Percentiles rank a stretch among this genome's conserved stretches.
These are phyloP conservation scores for Datnioides undecimradiatus DNA, from an alignment of 2,113 vertebrate species.

Conservation along the genomic window DNA sequence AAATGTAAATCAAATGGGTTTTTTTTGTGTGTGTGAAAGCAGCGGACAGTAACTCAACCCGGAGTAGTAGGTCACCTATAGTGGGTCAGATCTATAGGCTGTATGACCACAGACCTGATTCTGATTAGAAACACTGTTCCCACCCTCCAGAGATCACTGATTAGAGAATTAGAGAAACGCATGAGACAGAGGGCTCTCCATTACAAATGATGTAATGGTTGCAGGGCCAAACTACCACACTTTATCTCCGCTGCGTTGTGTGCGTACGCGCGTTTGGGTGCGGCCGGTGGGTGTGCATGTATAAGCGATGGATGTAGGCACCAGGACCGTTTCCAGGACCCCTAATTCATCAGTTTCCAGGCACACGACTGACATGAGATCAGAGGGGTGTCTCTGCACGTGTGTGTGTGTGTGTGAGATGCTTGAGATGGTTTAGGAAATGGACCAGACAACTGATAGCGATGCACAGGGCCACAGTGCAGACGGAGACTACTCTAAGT, in stretches of 20 bases:
- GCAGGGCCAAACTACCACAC: constrained; percentile 24
- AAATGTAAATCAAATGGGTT: constrained; percentile 24
- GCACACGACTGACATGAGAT: constrained; percentile 43
- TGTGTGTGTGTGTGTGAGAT: constrained; percentile 12
- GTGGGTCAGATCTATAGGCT: not conserved
- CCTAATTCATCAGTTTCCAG: constrained; percentile 57
- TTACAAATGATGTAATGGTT: constrained; percentile 61
- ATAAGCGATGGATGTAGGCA: not conserved
- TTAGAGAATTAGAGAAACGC: constrained; percentile 24
- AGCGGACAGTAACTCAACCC: not conserved
- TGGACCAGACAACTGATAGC: constrained; percentile 51
- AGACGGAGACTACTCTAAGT: constrained; percentile 37
- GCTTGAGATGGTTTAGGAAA: constrained; percentile 40
- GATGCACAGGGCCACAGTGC: not conserved
- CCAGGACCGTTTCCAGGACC: constrained; percentile 27
- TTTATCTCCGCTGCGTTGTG: constrained; percentile 27
- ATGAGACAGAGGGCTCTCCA: constrained; percentile 11
- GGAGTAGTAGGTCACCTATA: not conserved
- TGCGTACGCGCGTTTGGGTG: constrained; percentile 8
- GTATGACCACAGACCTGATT: not conserved
- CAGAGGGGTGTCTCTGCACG: constrained; percentile 16
- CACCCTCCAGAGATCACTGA: constrained; percentile 43
- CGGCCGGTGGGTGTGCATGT: not conserved
- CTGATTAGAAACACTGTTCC: constrained; percentile 37
- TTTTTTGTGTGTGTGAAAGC: not conserved